These are phyloP conservation scores for Allolobophora icterica DNA, from an alignment of 2,888 invertebrate genomes.

Conservation along the genomic window DNA sequence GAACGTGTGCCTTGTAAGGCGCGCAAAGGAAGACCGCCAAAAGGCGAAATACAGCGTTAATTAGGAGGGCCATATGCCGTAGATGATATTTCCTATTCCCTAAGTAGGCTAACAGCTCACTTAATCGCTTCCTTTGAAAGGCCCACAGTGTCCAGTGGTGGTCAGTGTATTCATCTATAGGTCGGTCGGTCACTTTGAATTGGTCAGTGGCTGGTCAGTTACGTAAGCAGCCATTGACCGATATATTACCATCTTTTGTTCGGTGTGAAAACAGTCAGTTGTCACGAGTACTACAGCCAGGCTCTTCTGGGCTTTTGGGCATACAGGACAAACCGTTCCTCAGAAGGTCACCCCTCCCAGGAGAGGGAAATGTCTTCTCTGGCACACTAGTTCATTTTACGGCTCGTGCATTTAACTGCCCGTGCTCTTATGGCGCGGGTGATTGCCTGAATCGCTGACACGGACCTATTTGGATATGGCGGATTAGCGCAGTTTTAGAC, in stretches of 20 bases:
- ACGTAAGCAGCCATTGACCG: not conserved
- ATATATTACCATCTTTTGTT: not conserved
- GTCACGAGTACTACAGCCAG: slow-evolving; percentile 5
- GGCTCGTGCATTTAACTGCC: not conserved
- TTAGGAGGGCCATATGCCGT: not conserved
- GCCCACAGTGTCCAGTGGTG: not conserved
- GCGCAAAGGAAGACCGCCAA: not conserved
- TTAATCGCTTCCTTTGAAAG: slow-evolving; percentile 17
- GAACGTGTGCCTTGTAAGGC: not conserved
- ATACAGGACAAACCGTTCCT: not conserved
- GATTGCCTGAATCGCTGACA: not conserved
- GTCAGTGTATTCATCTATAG: not conserved
- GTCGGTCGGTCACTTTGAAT: slow-evolving; percentile 17
- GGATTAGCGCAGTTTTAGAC: not conserved
- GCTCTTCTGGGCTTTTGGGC: not conserved
- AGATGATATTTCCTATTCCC: not conserved
- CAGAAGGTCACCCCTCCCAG: not conserved
- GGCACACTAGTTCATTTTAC: not conserved
- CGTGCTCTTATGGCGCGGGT: not conserved
- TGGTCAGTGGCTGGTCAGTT: not conserved
- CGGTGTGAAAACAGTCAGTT: not conserved
- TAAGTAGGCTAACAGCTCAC: not conserved
- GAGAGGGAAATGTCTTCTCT: not conserved
- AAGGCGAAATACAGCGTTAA: not conserved
- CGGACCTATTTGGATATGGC: not conserved